phyloP scores from a whole-genome alignment of 2,113 vertebrate species.

The Turdus rufiventris region DNA sequence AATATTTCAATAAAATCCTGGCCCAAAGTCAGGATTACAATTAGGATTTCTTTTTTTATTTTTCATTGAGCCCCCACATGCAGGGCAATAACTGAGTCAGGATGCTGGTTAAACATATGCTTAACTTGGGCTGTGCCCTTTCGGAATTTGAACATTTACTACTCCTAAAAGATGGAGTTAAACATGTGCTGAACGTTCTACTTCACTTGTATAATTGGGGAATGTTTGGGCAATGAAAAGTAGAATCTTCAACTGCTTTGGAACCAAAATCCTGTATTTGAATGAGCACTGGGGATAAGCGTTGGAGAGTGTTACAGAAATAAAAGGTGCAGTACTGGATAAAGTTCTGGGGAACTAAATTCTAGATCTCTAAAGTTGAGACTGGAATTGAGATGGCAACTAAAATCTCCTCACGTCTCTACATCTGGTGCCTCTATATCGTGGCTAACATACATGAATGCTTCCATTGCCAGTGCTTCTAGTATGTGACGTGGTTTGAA shows the following conservation, averaged over 20 bases:
- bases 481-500: slow-evolving; percentile 27
- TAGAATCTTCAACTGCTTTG: not conserved
- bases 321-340: not conserved
- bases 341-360: not conserved
- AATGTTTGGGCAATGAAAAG: not conserved
- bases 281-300: not conserved
- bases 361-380: not conserved
- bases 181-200: not conserved
- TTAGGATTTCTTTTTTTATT: not conserved
- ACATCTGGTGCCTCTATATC: slow-evolving; percentile 9
- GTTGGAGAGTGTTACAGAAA: not conserved
- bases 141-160: not conserved
- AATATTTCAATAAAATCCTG: slow-evolving; percentile 7
- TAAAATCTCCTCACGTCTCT: not conserved
- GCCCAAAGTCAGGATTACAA: not conserved
- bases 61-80: not conserved
- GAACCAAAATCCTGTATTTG: not conserved
- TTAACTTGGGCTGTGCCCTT: not conserved
- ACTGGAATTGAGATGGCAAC: not conserved
- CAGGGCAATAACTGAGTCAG: not conserved
- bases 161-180: not conserved
- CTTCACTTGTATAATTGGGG: not conserved
- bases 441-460: slow-evolving; percentile 5
- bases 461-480: slow-evolving; percentile 34
- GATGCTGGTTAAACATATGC: not conserved